phyloP scores from a whole-genome alignment of 2,113 vertebrate genomes.

The Ifrita kowaldi region DNA sequence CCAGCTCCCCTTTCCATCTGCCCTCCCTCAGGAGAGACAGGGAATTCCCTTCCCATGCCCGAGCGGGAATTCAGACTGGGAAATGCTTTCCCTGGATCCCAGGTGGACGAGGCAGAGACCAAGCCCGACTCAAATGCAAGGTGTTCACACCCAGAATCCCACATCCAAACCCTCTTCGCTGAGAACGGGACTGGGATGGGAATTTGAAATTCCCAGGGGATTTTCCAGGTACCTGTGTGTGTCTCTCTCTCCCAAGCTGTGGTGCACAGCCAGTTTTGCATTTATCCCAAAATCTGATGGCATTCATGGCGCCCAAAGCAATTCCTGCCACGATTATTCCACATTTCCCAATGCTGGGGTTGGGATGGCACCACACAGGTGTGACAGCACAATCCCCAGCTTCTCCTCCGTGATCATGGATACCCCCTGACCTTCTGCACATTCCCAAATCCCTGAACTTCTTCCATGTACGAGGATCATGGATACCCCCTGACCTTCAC shows the following conservation, averaged over 20 bases:
- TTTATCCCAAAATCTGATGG: background rate
- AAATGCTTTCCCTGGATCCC: background rate
- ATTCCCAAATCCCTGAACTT: background rate
- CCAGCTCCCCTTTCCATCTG: background rate
- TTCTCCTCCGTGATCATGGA: background rate
- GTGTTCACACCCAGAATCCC: background rate
- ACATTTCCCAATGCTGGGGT: fast-evolving
- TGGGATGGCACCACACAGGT: background rate
- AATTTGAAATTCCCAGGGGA: background rate
- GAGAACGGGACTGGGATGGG: fast-evolving
- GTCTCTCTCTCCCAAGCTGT: background rate
- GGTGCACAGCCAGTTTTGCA: background rate
- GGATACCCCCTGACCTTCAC: background rate
- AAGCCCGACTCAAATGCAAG: background rate
- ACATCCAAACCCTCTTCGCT: background rate
- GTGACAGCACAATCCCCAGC: fast-evolving
- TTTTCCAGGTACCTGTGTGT: background rate
- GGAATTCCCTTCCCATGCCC: background rate
- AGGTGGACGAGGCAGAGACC: fast-evolving
- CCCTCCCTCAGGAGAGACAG: background rate
- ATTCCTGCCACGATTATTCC: background rate
- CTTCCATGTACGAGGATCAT: fast-evolving
- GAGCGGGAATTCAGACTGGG: background rate
- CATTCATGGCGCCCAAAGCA: background rate
- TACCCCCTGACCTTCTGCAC: no score